Percentiles rank a stretch among this genome's conserved stretches.
phyloP scores from a whole-genome alignment of 2,797 vertebrate genomes.

The Gallirallus australis region DNA sequence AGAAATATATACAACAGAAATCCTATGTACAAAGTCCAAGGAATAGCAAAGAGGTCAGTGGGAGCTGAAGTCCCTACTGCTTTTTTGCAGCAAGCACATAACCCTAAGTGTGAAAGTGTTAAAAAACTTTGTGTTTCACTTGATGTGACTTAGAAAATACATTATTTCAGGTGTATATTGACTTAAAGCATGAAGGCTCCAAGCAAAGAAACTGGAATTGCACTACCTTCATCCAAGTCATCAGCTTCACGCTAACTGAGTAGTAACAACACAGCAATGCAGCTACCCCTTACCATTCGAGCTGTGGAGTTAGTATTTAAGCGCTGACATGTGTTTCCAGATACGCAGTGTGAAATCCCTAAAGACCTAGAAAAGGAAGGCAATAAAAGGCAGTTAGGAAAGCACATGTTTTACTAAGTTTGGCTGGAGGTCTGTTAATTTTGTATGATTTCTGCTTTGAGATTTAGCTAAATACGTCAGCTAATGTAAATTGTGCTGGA shows the following conservation, averaged over 20 bases:
- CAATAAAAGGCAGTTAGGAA: constrained; percentile 39
- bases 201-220: not conserved
- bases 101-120: not conserved
- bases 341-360: not conserved
- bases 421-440: constrained; percentile 15
- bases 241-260: not conserved
- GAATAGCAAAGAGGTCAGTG: not conserved
- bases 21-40: not conserved
- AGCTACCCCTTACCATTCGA: not conserved
- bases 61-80: not conserved
- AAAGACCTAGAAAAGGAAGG: constrained; percentile 47
- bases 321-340: not conserved
- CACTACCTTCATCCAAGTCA: not conserved
- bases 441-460: constrained; percentile 25
- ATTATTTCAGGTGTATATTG: not conserved
- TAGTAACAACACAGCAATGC: not conserved
- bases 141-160: not conserved
- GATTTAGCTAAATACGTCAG: not conserved
- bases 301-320: not conserved
- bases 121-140: not conserved
- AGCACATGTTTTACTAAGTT: not conserved
- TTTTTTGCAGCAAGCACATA: not conserved
- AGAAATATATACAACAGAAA: not conserved
- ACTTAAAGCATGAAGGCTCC: not conserved
- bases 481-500: not conserved